Conservation (phyloP, 2,888 invertebrate species). For the Stictocephala bisonia region DNA sequence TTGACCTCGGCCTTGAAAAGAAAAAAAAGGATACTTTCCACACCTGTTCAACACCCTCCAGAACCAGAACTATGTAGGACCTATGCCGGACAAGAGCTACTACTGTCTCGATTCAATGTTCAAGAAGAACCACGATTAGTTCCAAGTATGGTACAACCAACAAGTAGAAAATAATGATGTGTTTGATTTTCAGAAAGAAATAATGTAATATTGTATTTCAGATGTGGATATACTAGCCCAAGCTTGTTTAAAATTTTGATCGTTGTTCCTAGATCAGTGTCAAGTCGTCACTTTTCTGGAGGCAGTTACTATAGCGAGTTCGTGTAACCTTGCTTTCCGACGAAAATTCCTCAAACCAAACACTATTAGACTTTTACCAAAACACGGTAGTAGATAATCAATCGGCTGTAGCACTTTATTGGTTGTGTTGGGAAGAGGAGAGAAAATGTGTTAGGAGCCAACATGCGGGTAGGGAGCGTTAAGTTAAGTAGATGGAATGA, state of each 20-base stretch:
- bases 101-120: conserved; percentile 56
- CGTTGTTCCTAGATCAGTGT: conserved; percentile 52
- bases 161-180: conserved; percentile 42
- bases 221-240: conserved; percentile 58
- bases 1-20: too few species aligned
- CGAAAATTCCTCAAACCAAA: conserved; percentile 58
- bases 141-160: conserved; percentile 56
- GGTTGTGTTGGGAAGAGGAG: too few species aligned
- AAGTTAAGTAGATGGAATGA: conserved; percentile 48
- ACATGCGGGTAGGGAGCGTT: conserved; percentile 52
- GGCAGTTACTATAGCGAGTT: conserved; percentile 55
- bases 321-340: conserved; percentile 55
- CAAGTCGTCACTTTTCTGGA: conserved; percentile 59
- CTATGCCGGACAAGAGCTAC: conserved; percentile 51
- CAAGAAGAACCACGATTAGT: conserved; percentile 42
- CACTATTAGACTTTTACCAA: conserved; percentile 59
- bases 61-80: conserved; percentile 57
- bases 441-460: conserved; percentile 49
- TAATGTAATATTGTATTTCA: conserved; percentile 55
- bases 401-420: conserved; percentile 53
- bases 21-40: conserved; percentile 59
- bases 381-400: conserved; percentile 57
- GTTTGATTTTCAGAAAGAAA: conserved; percentile 59
- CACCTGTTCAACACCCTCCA: conserved; percentile 57
- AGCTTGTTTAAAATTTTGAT: conserved; percentile 58